phyloP scores from a whole-genome alignment of 2,113 vertebrate genomes.

The Hymenochirus boettgeri region DNA sequence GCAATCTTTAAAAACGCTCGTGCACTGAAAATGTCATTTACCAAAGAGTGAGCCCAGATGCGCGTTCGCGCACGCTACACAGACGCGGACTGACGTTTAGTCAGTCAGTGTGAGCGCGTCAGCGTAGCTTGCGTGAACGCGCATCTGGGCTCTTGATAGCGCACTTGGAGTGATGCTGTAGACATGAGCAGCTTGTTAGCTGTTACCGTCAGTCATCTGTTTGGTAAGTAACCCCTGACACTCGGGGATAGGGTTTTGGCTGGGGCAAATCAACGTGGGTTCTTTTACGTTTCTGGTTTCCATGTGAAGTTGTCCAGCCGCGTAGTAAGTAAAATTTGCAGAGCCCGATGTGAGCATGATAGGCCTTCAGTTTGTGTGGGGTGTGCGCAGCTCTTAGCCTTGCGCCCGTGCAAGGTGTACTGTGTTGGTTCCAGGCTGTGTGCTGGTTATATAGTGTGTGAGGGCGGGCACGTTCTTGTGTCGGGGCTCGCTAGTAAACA shows the following conservation, averaged over 20 bases:
- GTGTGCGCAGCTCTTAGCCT: background rate
- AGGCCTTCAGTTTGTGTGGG: slow-evolving; percentile 10
- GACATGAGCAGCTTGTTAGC: slow-evolving; percentile 35
- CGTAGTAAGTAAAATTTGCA: background rate
- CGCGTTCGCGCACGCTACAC: no score
- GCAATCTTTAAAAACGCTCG: no score
- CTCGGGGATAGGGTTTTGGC: background rate
- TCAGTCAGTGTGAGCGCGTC: no score
- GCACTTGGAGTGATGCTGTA: slow-evolving; percentile 29
- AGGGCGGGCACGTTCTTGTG: background rate
- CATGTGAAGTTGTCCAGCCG: background rate
- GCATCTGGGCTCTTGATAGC: slow-evolving; percentile 12
- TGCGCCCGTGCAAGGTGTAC: background rate
- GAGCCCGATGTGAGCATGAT: background rate
- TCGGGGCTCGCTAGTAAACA: background rate
- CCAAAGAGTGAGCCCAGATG: no score
- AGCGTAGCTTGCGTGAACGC: background rate
- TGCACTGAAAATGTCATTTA: no score
- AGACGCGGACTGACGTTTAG: no score
- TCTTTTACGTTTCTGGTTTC: no score
- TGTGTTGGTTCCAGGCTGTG: no score
- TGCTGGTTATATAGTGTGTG: background rate
- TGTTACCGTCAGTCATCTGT: slow-evolving; percentile 27
- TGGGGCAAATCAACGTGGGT: background rate
- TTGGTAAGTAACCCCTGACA: slow-evolving; percentile 27